Conservation (phyloP, 92 coral and sea anemone genomes). For the Actinostola sp. region DNA sequence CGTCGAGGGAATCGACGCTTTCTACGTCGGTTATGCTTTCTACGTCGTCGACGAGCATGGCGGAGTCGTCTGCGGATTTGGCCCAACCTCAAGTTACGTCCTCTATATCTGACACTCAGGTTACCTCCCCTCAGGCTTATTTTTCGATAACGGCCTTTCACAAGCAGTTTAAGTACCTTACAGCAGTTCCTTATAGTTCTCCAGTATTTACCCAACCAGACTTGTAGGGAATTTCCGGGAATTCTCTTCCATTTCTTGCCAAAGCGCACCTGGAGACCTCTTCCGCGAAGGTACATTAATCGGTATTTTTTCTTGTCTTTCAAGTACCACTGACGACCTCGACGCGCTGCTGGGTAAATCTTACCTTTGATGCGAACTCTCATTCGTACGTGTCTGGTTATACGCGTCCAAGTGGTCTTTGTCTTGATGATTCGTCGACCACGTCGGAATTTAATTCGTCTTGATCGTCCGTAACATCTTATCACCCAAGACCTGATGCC, state of each 20-base stretch:
- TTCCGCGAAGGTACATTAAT: neutral
- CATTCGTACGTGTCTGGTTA: neutral
- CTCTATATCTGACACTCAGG: neutral
- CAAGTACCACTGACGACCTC: conserved; percentile 4
- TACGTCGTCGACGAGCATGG: conserved; percentile 1
- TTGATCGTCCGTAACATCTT: conserved; percentile 14
- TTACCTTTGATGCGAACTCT: conserved; percentile 1
- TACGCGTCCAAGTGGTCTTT: conserved; percentile 13
- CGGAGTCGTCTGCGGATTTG: conserved; percentile 1
- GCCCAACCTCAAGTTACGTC: neutral
- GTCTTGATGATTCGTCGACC: conserved; percentile 14
- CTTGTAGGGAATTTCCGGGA: conserved; percentile 2
- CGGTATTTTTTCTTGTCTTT: conserved; percentile 11
- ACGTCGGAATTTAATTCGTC: conserved; percentile 12
- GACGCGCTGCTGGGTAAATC: conserved; percentile 11
- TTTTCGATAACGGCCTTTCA: conserved; percentile 8
- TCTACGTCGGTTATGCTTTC: neutral
- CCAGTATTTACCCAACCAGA: conserved; percentile 8
- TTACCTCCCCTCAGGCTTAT: neutral
- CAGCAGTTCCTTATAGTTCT: conserved; percentile 21
- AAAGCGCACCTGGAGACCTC: neutral
- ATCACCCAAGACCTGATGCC: conserved; percentile 8
- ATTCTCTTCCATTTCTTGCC: conserved; percentile 17
- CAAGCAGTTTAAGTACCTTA: conserved; percentile 7
- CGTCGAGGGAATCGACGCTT: neutral